Base-by-base conservation (phyloP, 2,113 vertebrate species). In the Rhinogobius similis region DNA sequence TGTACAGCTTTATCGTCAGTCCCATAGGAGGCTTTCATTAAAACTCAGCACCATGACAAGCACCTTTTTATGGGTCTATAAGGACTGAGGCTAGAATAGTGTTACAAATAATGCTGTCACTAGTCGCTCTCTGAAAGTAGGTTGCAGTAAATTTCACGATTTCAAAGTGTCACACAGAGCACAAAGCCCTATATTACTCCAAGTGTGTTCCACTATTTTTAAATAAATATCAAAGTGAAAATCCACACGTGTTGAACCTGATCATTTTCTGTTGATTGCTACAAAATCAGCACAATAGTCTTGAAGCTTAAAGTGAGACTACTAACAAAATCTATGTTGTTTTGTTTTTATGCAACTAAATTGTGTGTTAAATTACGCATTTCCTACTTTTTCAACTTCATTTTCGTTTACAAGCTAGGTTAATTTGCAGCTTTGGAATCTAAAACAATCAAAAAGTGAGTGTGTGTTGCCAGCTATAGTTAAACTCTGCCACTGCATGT, bases 41-140 rank as follows among this genome's bases (percentile, higher is more conserved):
- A 63, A 67, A 38, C 74, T 68, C n/a, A 55, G 65, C 69, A 73
- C 75, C 74, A 77, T 72, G 72, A 77, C 48, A 75, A 55, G 71
- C 70, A 43, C 24, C 76, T 79, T 24, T 77, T 77, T 16, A 72
- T 77, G 24, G 9, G 16, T 38, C 29, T 38, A 10, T n/a, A n/a
- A 36, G 29, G 29, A 61, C 58, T 36, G 6, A 10, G 8, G 27
- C 16, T 36, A 27, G 11, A 56, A 26, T 36, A 61, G 9, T 36
- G 1, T 21, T n/a, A 61, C 27, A 61, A 61, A 36, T 61, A 61
- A 61, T 32, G 27, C 56, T 6, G 16, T 32, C 26, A 59, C 56
- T 1, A 10, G 6, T 59, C 29, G 12, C 7, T 61, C 16, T 14
- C 6, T 18, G 26, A 23, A 58, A 48, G 20, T 50, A 21, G 20